These are phyloP conservation scores for Platygyra sinensis DNA, from an alignment of 64 coral and sea anemone genomes.

Conservation along the genomic window DNA sequence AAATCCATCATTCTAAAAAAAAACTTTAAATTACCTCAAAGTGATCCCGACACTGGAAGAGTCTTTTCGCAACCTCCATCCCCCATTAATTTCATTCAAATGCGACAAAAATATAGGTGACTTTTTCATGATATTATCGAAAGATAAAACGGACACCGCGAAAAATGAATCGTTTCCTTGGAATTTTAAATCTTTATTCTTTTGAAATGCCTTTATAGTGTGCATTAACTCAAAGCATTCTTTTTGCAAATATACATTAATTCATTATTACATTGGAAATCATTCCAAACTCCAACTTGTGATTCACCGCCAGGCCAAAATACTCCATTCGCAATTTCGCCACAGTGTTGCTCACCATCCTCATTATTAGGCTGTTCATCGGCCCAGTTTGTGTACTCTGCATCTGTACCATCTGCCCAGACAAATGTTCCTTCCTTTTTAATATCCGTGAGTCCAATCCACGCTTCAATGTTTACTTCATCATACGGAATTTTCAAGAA, in stretches of 20 bases:
- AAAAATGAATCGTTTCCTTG: no score
- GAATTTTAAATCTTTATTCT: no score
- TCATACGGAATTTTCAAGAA: neutral
- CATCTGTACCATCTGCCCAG: neutral
- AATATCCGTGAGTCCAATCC: neutral
- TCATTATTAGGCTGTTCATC: neutral
- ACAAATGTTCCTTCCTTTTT: neutral
- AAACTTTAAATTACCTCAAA: no score
- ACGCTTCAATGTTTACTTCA: neutral
- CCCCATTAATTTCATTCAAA: no score
- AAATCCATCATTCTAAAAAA: no score
- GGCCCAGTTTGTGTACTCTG: neutral
- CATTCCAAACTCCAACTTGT: neutral
- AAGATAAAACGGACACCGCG: no score
- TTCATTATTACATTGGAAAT: neutral
- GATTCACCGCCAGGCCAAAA: neutral
- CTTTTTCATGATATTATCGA: no score
- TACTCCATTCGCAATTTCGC: neutral
- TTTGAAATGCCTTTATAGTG: no score
- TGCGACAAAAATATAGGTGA: no score
- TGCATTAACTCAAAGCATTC: neutral
- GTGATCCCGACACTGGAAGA: no score
- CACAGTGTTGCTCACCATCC: neutral
- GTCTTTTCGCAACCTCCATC: no score
- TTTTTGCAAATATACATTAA: neutral